Conservation (phyloP, 2,888 invertebrate genomes). For the Gisinianus flammeolus region DNA sequence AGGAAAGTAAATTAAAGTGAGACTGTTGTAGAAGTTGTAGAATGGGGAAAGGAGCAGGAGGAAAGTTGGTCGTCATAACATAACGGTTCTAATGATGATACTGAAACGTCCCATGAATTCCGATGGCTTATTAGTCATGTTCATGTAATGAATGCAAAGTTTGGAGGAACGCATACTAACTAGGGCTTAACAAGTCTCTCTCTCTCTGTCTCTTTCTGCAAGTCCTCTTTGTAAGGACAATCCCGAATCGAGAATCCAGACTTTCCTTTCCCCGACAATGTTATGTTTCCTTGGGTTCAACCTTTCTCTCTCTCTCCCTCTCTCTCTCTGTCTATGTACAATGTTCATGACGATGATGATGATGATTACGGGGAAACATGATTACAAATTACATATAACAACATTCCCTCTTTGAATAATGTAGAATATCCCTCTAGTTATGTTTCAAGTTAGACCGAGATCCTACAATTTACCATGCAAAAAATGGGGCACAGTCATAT, state of each 20-base stretch:
- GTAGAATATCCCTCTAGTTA: background rate
- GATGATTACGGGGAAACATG: background rate
- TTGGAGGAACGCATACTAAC: background rate
- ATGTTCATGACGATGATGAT: background rate
- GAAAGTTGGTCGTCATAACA: no score
- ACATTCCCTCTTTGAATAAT: background rate
- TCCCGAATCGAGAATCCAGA: background rate
- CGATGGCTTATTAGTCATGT: background rate
- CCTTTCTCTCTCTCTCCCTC: no score
- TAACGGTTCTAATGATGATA: background rate
- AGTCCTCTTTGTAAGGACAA: background rate
- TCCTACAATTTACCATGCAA: background rate
- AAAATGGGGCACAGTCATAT: no score
- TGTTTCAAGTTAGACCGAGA: background rate
- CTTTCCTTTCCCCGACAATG: background rate
- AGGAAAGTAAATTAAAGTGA: no score
- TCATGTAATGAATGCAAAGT: background rate
- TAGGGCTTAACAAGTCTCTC: background rate
- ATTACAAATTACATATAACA: background rate
- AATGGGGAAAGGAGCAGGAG: background rate
- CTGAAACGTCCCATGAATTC: slow-evolving; percentile 8
- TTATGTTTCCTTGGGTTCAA: background rate
- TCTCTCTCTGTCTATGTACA: no score
- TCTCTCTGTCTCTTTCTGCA: background rate
- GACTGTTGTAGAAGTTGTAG: no score